Percentiles rank a stretch among this genome's conserved stretches.
Conservation (phyloP, 1,140 invertebrate species). For the Lysiphlebus fabarum region DNA sequence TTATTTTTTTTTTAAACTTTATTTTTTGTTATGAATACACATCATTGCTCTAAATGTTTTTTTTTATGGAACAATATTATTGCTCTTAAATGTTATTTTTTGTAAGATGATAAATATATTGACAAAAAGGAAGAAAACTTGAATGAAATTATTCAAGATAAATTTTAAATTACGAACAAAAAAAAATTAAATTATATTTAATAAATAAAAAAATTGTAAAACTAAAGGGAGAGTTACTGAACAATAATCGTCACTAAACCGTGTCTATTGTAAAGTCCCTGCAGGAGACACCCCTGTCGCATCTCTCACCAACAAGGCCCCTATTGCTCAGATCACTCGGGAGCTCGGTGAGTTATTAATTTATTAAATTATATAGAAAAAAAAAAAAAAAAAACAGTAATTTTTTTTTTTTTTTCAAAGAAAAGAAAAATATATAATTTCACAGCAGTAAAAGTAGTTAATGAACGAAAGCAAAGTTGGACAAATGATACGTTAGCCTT, state of each 20-base stretch:
- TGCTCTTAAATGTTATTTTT: no score
- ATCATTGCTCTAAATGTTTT: no score
- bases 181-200: background rate
- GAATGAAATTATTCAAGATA: constrained; percentile 14
- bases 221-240: constrained; percentile 18
- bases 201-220: constrained; percentile 15
- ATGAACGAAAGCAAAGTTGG: background rate
- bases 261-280: constrained; percentile 55
- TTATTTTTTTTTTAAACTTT: no score
- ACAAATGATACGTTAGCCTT: background rate
- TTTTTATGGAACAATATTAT: no score
- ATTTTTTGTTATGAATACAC: no score
- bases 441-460: background rate
- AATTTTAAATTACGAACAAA: constrained; percentile 15
- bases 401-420: background rate
- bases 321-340: constrained; percentile 67
- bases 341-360: constrained; percentile 62
- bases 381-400: constrained; percentile 3
- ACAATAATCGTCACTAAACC: constrained; percentile 55
- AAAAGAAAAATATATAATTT: background rate
- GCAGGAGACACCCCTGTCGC: constrained; percentile 63
- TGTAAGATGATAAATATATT: constrained; percentile 3
- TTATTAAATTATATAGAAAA: constrained; percentile 23
- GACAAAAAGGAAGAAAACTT: constrained; percentile 2
- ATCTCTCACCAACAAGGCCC: constrained; percentile 64